Evolutionary conservation across 2,888 invertebrate genomes (phyloP).

Genomic region (Drosophila emarginata): DNA sequence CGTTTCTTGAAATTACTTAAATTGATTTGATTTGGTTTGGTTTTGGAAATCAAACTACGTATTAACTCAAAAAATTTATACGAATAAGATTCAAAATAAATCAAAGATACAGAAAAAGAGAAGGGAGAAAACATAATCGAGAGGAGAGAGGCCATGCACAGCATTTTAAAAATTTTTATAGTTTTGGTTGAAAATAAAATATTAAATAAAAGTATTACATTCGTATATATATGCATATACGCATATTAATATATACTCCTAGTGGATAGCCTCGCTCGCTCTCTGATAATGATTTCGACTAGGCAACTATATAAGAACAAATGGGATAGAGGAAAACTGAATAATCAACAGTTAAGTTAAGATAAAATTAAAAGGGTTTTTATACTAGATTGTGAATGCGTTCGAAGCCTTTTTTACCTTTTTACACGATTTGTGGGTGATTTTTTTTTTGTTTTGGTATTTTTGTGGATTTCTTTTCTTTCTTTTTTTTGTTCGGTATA

Average conservation of each 20-base stretch:
- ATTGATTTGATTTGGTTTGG: conserved; percentile 33
- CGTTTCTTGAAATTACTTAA: conserved; percentile 72
- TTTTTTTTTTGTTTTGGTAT: conserved; percentile 23
- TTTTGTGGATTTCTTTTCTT: conserved; percentile 23
- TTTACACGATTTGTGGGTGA: conserved; percentile 73
- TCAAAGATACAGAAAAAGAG: not conserved
- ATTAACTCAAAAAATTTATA: conserved; percentile 20
- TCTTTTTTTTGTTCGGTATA: conserved; percentile 4
- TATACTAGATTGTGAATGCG: conserved; percentile 65
- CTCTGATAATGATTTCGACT: conserved; percentile 17
- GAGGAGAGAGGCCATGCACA: conserved; percentile 31
- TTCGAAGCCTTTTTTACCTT: conserved; percentile 76
- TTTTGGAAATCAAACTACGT: conserved; percentile 36
- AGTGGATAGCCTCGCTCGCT: conserved; percentile 13
- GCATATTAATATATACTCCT: not conserved
- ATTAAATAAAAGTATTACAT: not conserved
- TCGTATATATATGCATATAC: not conserved
- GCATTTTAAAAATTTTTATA: not conserved
- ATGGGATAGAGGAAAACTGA: conserved; percentile 8
- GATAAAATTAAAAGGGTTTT: conserved; percentile 28
- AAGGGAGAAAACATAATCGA: not conserved
- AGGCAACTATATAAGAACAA: conserved; percentile 28
- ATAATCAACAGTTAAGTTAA: conserved; percentile 4
- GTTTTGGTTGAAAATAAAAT: not conserved
- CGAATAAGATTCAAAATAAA: conserved; percentile 24